Evolutionary conservation across 2,888 invertebrate species (phyloP).

Genomic region (Tinea trinotella): DNA sequence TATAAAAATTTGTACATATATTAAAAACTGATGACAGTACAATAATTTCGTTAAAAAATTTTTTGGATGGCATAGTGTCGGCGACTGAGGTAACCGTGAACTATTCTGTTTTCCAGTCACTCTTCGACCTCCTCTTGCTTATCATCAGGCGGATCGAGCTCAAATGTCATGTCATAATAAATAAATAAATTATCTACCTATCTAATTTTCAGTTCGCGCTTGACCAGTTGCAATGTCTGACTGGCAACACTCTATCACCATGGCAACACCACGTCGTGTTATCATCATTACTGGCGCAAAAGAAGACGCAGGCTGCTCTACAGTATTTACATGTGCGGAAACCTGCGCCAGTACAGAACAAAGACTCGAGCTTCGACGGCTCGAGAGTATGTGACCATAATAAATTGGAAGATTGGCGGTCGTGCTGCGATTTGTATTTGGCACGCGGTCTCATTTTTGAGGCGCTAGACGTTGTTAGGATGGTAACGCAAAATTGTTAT

Average conservation of each 20-base stretch:
- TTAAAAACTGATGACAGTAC: too few species aligned
- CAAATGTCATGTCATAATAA: not conserved
- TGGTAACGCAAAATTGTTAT: slow-evolving; percentile 59
- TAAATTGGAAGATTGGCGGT: slow-evolving; percentile 63
- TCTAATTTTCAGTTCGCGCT: slow-evolving; percentile 71
- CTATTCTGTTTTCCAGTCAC: too few species aligned
- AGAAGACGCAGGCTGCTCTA: slow-evolving; percentile 78
- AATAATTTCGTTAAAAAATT: too few species aligned
- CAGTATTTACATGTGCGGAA: slow-evolving; percentile 77
- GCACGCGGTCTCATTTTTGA: slow-evolving; percentile 76
- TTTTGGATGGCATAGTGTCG: too few species aligned
- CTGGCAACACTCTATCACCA: slow-evolving; percentile 71
- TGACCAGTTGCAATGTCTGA: slow-evolving; percentile 75
- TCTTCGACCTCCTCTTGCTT: too few species aligned
- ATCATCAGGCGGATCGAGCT: too few species aligned
- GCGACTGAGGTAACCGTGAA: too few species aligned
- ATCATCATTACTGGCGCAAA: slow-evolving; percentile 76
- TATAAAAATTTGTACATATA: too few species aligned
- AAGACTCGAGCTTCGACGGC: not conserved
- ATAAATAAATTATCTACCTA: too few species aligned
- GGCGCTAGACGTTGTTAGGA: slow-evolving; percentile 76
- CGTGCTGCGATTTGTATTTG: slow-evolving; percentile 73
- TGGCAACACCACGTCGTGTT: slow-evolving; percentile 84
- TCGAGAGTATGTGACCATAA: slow-evolving; percentile 35
- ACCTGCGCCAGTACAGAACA: slow-evolving; percentile 58